Percentiles rank a stretch among this genome's conserved stretches.
These are phyloP conservation scores for Seira ritae DNA, from an alignment of 2,888 invertebrate species.

Conservation along the genomic window DNA sequence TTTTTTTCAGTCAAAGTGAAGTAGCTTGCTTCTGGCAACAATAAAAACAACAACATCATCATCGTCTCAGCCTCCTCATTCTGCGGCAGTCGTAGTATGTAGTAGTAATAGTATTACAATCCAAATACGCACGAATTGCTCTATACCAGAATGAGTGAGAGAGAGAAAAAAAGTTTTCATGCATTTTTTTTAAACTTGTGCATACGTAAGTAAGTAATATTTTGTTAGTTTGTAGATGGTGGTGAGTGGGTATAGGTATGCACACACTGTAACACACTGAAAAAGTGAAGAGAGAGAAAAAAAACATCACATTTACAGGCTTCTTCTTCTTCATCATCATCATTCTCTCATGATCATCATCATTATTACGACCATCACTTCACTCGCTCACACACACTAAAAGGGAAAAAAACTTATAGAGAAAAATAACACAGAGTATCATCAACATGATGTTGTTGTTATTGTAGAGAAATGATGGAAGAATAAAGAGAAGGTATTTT, in stretches of 20 bases:
- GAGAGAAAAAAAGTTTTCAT: no score
- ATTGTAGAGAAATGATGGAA: constrained; percentile 4
- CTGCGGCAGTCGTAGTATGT: no score
- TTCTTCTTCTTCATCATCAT: constrained; percentile 25
- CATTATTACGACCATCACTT: constrained; percentile 32
- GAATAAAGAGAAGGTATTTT: constrained; percentile 37
- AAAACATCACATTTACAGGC: constrained; percentile 43
- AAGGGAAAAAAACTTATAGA: no score
- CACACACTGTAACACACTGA: no score
- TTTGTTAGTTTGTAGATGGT: no score
- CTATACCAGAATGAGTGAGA: no score
- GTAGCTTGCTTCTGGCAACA: constrained; percentile 40
- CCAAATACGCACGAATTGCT: constrained; percentile 53
- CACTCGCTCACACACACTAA: no score
- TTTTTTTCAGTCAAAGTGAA: no score
- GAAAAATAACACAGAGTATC: constrained; percentile 19
- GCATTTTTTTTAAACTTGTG: no score
- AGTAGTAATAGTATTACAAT: constrained; percentile 18
- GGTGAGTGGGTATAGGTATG: no score
- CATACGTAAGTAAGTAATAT: no score
- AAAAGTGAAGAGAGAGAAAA: constrained; percentile 26
- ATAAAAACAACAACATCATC: constrained; percentile 47
- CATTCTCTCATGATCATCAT: constrained; percentile 29
- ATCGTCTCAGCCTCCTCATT: background rate
- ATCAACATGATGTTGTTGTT: constrained; percentile 37